Percentiles rank a stretch among this genome's conserved stretches.
phyloP scores from a whole-genome alignment of 1,140 invertebrate species.

The Phocides pigmalion region DNA sequence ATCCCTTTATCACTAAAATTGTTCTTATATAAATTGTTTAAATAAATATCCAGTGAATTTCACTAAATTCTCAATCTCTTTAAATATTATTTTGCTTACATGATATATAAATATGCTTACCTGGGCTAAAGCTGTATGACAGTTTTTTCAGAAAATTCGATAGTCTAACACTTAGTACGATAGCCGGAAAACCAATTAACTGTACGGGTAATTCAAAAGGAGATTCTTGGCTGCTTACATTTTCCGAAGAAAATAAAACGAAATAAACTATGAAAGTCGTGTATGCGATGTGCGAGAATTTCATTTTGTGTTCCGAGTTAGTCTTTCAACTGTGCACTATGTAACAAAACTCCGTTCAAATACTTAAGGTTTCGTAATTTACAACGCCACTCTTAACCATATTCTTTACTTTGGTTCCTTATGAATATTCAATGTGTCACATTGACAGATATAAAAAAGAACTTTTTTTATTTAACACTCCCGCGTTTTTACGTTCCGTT shows the following conservation, averaged over 20 bases:
- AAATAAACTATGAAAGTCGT: conserved; percentile 40
- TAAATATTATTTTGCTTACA: no score
- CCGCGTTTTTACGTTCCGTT: neutral
- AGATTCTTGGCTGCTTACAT: conserved; percentile 57
- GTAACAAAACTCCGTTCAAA: conserved; percentile 15
- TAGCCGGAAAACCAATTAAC: conserved; percentile 91
- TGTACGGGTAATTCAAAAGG: conserved; percentile 90
- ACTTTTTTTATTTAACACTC: neutral
- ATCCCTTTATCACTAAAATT: no score
- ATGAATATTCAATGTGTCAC: conserved; percentile 17
- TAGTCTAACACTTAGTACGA: conserved; percentile 90
- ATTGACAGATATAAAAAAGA: neutral
- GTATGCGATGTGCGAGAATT: neutral
- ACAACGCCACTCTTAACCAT: neutral
- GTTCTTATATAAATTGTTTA: no score
- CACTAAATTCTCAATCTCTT: no score
- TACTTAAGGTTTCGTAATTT: conserved; percentile 12
- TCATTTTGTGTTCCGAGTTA: conserved; percentile 19
- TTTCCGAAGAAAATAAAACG: conserved; percentile 38
- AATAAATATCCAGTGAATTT: no score
- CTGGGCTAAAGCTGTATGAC: conserved; percentile 91
- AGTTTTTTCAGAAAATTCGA: conserved; percentile 93
- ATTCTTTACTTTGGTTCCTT: neutral
- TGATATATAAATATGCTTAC: no score
- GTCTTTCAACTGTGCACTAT: neutral